Conservation (phyloP, 1,140 invertebrate genomes). For the Goniozus legneri region DNA sequence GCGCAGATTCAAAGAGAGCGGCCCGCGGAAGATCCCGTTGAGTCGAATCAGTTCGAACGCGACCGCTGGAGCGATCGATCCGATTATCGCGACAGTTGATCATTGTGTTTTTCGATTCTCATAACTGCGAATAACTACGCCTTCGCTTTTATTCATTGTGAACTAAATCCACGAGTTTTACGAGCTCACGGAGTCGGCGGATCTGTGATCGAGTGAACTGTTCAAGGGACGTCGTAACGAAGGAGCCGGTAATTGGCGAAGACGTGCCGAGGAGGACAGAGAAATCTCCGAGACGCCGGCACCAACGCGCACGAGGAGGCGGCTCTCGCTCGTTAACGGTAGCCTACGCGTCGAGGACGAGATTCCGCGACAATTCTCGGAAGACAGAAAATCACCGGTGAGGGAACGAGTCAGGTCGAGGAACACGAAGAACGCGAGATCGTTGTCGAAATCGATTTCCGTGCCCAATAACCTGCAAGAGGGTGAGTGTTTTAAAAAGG, state of each 20-base stretch:
- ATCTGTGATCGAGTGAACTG: too few species aligned
- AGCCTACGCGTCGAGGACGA: slow-evolving; percentile 18
- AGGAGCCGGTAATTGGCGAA: too few species aligned
- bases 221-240: too few species aligned
- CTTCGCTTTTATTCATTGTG: too few species aligned
- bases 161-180: too few species aligned
- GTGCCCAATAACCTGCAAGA: slow-evolving; percentile 34
- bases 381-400: too few species aligned
- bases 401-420: slow-evolving; percentile 5
- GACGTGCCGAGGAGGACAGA: too few species aligned
- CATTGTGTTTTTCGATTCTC: too few species aligned
- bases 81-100: too few species aligned
- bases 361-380: slow-evolving; percentile 2
- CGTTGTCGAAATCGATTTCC: slow-evolving; percentile 35
- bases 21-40: slow-evolving; percentile 5
- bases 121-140: too few species aligned
- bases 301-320: slow-evolving; percentile 12
- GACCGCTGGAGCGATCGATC: slow-evolving; percentile 7
- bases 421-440: slow-evolving; percentile 1
- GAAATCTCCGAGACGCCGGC: slow-evolving; percentile 30
- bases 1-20: slow-evolving; percentile 37
- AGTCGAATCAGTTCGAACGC: slow-evolving; percentile 11
- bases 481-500: too few species aligned
- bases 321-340: slow-evolving; percentile 16
- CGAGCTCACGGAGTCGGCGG: too few species aligned